phyloP scores from a whole-genome alignment of 1,140 invertebrate genomes.

The Lerema accius region DNA sequence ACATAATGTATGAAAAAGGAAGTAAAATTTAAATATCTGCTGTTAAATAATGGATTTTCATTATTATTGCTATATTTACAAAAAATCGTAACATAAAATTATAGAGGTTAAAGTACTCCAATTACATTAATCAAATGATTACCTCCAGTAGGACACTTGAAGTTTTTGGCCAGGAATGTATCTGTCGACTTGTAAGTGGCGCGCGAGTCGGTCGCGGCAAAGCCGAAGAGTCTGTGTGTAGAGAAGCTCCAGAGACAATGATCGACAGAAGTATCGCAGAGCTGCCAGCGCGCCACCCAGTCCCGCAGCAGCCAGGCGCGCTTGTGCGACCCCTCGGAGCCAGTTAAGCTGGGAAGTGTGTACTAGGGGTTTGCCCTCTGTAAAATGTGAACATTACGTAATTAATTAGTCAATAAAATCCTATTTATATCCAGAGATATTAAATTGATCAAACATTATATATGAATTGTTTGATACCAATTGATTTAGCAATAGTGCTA shows the following conservation, averaged over 20 bases:
- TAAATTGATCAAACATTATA: too few species aligned
- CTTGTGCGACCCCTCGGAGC: conserved; percentile 95
- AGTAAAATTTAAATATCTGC: too few species aligned
- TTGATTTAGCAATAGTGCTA: too few species aligned
- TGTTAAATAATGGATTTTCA: too few species aligned
- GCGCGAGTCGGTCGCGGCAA: conserved; percentile 93
- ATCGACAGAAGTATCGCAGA: conserved; percentile 97
- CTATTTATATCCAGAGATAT: too few species aligned
- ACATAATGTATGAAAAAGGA: too few species aligned
- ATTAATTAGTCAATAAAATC: too few species aligned
- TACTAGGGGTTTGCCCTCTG: conserved; percentile 96
- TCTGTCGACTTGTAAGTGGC: conserved; percentile 96
- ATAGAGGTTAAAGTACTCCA: too few species aligned
- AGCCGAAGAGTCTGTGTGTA: conserved; percentile 96
- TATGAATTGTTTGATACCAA: too few species aligned
- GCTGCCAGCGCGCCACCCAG: conserved; percentile 90
- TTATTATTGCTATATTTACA: too few species aligned
- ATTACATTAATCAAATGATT: too few species aligned
- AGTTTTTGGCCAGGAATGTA: conserved; percentile 95
- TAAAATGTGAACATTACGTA: conserved; percentile 50
- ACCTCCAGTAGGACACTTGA: conserved; percentile 97
- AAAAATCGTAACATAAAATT: too few species aligned
- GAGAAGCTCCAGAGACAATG: conserved; percentile 96
- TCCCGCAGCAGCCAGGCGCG: conserved; percentile 92
- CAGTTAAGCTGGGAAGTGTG: conserved; percentile 96